Conservation (phyloP, 2,113 vertebrate genomes). For the Bubo bubo region DNA sequence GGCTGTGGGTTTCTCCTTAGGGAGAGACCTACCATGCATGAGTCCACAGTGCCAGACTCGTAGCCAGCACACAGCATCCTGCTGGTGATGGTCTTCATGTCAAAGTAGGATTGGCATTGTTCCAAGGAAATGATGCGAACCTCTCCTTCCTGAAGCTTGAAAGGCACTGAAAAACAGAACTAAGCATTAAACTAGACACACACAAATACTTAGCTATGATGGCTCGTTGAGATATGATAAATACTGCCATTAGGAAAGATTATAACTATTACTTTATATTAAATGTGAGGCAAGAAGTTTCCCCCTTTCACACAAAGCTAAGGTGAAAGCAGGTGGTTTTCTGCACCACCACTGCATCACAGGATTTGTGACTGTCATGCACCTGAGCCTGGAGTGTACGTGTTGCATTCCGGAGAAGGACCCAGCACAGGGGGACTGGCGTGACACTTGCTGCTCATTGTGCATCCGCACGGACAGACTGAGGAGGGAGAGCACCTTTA, state of each 20-base stretch:
- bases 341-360: background rate
- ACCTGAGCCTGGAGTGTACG: background rate
- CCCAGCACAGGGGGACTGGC: background rate
- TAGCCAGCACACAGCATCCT: constrained; percentile 96
- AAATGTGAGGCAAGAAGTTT: background rate
- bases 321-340: background rate
- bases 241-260: background rate
- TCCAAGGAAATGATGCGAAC: constrained; percentile 91
- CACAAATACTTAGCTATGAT: background rate
- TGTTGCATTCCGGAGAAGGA: background rate
- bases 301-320: background rate
- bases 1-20: background rate
- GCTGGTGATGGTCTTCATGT: constrained; percentile 93
- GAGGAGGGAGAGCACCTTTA: background rate
- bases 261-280: background rate
- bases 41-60: constrained; percentile 87
- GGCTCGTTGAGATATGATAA: background rate
- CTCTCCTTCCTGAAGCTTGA: constrained; percentile 95
- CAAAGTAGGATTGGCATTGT: constrained; percentile 92
- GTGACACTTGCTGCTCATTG: background rate
- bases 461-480: fast-evolving
- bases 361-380: background rate
- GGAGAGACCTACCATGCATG: constrained; percentile 78
- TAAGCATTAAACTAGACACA: background rate
- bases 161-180: constrained; percentile 84